A percentile compares a stretch with the other conserved stretches of the same genome.
phyloP scores from a whole-genome alignment of 2,797 vertebrate genomes.

The Acanthurus lineatus region DNA sequence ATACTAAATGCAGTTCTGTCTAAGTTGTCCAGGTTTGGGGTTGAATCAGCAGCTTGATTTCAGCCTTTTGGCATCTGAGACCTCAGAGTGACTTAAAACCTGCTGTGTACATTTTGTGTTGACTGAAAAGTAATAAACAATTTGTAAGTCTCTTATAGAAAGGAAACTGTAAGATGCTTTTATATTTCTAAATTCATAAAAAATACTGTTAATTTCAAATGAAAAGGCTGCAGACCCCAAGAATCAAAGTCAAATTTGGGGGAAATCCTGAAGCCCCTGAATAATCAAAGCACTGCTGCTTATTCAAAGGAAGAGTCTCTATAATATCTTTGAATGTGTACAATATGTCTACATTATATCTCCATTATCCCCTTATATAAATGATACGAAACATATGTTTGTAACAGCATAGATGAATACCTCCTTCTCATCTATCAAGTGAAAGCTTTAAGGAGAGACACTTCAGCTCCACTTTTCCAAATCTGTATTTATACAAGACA shows the following conservation, averaged over 20 bases:
- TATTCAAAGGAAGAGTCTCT: neutral
- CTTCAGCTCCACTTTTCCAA: slow-evolving; percentile 5
- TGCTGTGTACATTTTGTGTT: neutral
- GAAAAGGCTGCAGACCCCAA: too few species aligned
- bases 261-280: too few species aligned
- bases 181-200: too few species aligned
- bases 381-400: slow-evolving; percentile 11
- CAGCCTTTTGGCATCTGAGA: neutral
- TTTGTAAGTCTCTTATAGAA: too few species aligned
- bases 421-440: slow-evolving; percentile 32
- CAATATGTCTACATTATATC: neutral
- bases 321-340: slow-evolving; percentile 7
- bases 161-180: too few species aligned
- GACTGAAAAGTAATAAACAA: neutral
- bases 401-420: neutral
- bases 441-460: slow-evolving; percentile 27
- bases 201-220: too few species aligned
- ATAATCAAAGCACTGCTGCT: neutral
- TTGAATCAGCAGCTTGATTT: slow-evolving; percentile 1
- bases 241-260: too few species aligned
- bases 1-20: too few species aligned
- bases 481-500: slow-evolving; percentile 28
- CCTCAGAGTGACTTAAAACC: neutral
- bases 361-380: neutral
- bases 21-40: neutral